These are phyloP conservation scores for Spheniscus humboldti DNA, from an alignment of 2,797 vertebrate species.

Conservation along the genomic window DNA sequence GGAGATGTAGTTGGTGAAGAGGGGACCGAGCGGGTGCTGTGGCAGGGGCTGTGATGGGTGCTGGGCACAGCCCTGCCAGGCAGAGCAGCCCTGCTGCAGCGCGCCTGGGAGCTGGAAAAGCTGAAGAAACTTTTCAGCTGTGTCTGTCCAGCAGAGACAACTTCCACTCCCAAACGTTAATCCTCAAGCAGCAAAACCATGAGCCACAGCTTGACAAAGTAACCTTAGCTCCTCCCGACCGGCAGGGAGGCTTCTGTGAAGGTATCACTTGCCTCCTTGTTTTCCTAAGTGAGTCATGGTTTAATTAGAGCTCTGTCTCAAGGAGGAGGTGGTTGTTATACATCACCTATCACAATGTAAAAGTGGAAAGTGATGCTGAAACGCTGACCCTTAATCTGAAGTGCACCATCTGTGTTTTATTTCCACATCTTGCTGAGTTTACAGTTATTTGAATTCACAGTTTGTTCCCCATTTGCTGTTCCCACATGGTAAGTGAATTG, in stretches of 20 bases:
- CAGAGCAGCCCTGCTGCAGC: not conserved
- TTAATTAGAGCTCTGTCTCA: not conserved
- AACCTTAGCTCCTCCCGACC: not conserved
- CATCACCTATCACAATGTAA: constrained; percentile 42
- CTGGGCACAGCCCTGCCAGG: not conserved
- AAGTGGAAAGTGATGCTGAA: constrained; percentile 44
- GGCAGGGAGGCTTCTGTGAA: not conserved
- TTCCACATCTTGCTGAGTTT: constrained; percentile 67
- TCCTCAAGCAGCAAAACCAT: not conserved
- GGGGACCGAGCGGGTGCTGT: accelerated
- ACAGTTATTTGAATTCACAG: constrained; percentile 63
- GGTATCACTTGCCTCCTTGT: not conserved
- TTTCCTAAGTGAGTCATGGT: constrained; percentile 28
- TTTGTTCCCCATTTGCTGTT: constrained; percentile 63
- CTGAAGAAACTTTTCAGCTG: not conserved
- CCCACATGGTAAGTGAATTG: constrained; percentile 65
- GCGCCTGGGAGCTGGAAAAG: not conserved
- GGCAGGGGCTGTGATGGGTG: not conserved
- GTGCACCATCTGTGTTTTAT: constrained; percentile 61
- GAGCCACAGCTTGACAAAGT: not conserved
- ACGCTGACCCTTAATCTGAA: constrained; percentile 44
- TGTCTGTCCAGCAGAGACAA: not conserved
- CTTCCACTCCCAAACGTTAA: not conserved
- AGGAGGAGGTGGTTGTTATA: constrained; percentile 39
- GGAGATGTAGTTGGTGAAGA: not conserved